Evolutionary conservation across 2,888 invertebrate species (phyloP), one percentile per base, ranked within the genome.

Genomic region (Alentia gelatinosa): DNA sequence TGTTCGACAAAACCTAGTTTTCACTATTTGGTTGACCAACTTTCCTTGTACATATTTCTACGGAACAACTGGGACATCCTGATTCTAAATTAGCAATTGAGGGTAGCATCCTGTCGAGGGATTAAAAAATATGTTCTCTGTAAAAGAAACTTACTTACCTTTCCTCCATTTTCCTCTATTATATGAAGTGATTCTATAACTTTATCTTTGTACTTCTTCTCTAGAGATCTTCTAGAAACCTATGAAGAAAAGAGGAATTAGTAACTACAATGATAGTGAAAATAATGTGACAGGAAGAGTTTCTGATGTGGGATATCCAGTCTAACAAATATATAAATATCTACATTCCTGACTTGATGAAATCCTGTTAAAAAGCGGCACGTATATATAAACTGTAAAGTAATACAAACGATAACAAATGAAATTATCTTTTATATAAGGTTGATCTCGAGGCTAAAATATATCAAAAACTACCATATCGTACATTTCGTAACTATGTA

Each of bases 121-220:
- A 37, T 12, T 33, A 3, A 37, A 79, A 79, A 9, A 79, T 12
- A n/a, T 79, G n/a, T 37, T 79, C 7, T n/a, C 1, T 83, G 15
- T 4, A 23, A 83, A 83, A 1, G 23, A 35, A 19, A 35, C 26
- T 23, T 75, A 30, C 93, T 92, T 90, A 95, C 95, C 94, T 94
- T 94, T 56, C 95, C 96, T 33, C 95, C 95, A 93, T 95, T 95
- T 89, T 94, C 94, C 92, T 96, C 96, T 47, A 95, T 90, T 0
- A 91, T 91, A 89, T 95, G 95, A 35, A 96, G 92, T 23, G 94
- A 93, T n/a, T 95, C 94, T 88, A 94, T 94, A 4, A 95, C 94
- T 88, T 93, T 94, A 40, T 96, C 96, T 92, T 93, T 94, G 92
- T 93, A 94, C 84, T 94, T 95, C 90, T 94, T 95, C 83, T 95